A percentile compares a stretch with the other conserved stretches of the same genome.
These are phyloP conservation scores for Danaus plexippus DNA, from an alignment of 1,140 invertebrate species.

Conservation along the genomic window DNA sequence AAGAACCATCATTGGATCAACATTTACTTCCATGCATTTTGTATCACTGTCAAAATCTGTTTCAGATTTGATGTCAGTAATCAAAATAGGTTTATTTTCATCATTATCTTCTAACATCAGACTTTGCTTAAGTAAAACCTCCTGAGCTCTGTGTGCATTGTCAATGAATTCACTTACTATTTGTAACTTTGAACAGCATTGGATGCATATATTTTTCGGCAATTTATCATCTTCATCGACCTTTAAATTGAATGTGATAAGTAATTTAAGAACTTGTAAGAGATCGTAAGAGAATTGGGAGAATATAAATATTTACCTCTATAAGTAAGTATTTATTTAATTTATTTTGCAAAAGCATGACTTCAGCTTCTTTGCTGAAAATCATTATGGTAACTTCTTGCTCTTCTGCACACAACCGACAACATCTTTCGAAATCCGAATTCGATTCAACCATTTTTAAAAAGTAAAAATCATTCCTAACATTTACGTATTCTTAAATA, in stretches of 20 bases:
- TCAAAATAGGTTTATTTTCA: constrained; percentile 4
- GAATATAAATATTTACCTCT: constrained; percentile 42
- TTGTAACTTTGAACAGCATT: constrained; percentile 64
- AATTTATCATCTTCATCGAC: constrained; percentile 61
- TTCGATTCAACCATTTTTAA: constrained; percentile 17
- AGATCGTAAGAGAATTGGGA: constrained; percentile 1
- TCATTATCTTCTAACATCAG: constrained; percentile 25
- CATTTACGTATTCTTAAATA: constrained; percentile 4
- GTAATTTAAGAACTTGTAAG: constrained; percentile 2
- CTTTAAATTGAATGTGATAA: constrained; percentile 34
- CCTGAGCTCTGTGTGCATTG: constrained; percentile 53
- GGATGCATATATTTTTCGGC: constrained; percentile 67
- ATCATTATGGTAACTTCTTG: constrained; percentile 66
- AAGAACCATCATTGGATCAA: constrained; percentile 65
- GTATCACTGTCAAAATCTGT: constrained; percentile 28
- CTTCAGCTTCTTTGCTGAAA: constrained; percentile 62
- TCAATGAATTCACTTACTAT: constrained; percentile 65
- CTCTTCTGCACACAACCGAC: constrained; percentile 62
- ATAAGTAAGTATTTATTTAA: constrained; percentile 63
- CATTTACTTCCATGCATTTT: constrained; percentile 60
- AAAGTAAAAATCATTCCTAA: constrained; percentile 26
- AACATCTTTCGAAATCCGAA: constrained; percentile 47
- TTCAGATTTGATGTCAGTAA: constrained; percentile 27
- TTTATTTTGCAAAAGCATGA: constrained; percentile 62
- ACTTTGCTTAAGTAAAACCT: constrained; percentile 36